Evolutionary conservation across 2,797 vertebrate genomes (phyloP).

Genomic region (Sebastes matsubarae): DNA sequence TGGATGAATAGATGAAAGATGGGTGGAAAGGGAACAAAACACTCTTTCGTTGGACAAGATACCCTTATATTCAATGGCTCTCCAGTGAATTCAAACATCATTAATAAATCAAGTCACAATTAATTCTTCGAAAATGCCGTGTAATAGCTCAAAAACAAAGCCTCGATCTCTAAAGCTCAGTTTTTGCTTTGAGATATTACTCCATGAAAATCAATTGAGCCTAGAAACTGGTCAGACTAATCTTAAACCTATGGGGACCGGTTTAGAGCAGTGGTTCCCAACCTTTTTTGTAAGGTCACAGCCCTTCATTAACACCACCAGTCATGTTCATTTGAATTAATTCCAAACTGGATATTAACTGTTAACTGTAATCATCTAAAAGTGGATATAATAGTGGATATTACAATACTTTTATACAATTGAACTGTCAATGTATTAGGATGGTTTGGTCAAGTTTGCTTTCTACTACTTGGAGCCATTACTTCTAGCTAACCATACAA

Average conservation of each 20-base stretch:
- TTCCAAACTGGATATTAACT: neutral
- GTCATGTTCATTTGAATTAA: neutral
- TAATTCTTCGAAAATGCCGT: neutral
- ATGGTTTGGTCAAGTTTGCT: too few relatives aligned
- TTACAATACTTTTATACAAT: neutral
- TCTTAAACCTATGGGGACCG: neutral
- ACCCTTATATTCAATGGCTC: neutral
- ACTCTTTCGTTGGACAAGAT: neutral
- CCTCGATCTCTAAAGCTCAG: neutral
- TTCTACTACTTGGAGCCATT: too few relatives aligned
- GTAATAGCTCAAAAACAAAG: neutral
- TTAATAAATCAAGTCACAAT: conserved; percentile 8
- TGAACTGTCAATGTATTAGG: too few relatives aligned
- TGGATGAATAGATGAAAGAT: neutral
- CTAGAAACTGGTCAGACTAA: neutral
- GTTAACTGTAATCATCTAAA: neutral
- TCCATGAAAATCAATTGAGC: neutral
- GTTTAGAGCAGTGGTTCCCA: neutral
- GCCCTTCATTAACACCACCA: neutral
- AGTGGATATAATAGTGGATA: neutral
- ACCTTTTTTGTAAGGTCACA: neutral
- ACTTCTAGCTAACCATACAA: too few relatives aligned
- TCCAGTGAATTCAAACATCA: neutral
- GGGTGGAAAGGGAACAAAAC: neutral
- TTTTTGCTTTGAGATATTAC: neutral